Percentiles rank a stretch among this genome's conserved stretches.
These are phyloP conservation scores for Parthenolecanium corni DNA, from an alignment of 2,888 invertebrate genomes.

Conservation along the genomic window DNA sequence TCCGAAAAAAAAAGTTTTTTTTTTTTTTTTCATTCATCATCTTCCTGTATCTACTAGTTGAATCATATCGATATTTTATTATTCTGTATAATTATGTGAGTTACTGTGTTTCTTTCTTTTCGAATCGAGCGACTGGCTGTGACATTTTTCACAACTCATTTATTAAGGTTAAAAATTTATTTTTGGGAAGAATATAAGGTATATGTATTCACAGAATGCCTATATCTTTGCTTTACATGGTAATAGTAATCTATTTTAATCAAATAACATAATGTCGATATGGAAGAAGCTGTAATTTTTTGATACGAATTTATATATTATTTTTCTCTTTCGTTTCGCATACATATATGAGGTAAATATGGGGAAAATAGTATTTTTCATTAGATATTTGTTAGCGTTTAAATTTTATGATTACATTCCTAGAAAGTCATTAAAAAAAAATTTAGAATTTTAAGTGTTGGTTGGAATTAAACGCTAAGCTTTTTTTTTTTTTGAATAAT, in stretches of 20 bases:
- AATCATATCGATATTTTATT: background rate
- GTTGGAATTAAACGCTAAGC: too few species aligned
- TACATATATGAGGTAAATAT: too few species aligned
- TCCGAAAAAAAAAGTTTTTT: too few species aligned
- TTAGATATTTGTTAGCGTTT: too few species aligned
- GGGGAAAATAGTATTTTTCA: too few species aligned
- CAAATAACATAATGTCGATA: background rate
- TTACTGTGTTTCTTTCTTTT: background rate
- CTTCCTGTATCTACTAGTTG: background rate
- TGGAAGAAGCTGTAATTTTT: background rate
- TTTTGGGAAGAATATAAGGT: background rate
- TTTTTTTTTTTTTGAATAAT: background rate
- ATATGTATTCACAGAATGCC: background rate
- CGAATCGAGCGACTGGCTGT: constrained; percentile 20
- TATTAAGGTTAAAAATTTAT: background rate
- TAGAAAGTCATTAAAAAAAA: too few species aligned
- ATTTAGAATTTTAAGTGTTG: too few species aligned
- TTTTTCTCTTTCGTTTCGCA: background rate
- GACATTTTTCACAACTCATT: constrained; percentile 27
- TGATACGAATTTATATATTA: background rate
- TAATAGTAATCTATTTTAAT: background rate
- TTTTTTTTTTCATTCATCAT: too few species aligned
- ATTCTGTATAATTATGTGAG: background rate
- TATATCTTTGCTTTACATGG: too few species aligned
- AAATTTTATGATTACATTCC: too few species aligned